Conservation (phyloP, 2,113 vertebrate genomes). For the Mohoua ochrocephala region DNA sequence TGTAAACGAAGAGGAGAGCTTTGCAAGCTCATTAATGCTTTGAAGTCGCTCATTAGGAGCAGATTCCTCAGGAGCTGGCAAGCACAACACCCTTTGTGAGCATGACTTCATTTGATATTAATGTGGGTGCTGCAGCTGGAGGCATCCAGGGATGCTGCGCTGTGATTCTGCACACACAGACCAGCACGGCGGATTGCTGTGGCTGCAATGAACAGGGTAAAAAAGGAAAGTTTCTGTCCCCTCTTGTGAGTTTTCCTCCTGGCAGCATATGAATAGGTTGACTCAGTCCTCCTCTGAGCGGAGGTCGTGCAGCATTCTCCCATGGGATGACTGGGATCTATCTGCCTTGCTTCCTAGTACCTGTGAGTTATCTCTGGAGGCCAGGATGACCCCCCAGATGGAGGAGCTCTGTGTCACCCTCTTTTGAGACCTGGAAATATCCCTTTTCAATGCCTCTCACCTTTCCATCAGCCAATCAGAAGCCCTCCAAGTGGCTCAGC, state of each 20-base stretch:
- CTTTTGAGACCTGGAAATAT: not conserved
- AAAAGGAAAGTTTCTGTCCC: not conserved
- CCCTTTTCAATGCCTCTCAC: not conserved
- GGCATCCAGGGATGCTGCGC: not conserved
- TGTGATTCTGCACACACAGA: not conserved
- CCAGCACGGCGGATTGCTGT: not conserved
- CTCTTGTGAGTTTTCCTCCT: not conserved
- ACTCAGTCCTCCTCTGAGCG: not conserved
- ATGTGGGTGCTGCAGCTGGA: slow-evolving; percentile 18
- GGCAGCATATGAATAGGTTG: not conserved
- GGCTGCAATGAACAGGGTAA: not conserved
- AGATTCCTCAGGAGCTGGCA: slow-evolving; percentile 27
- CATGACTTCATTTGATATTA: slow-evolving; percentile 46
- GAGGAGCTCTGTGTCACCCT: not conserved
- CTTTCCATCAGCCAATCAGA: not conserved
- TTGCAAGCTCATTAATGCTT: slow-evolving; percentile 70
- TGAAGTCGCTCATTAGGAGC: slow-evolving; percentile 66
- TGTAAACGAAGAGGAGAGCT: slow-evolving; percentile 63
- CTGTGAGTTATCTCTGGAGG: not conserved
- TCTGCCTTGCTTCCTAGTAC: not conserved
- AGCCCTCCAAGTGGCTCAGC: not conserved
- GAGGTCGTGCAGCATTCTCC: not conserved
- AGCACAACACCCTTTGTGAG: slow-evolving; percentile 27
- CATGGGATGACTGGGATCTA: not conserved
- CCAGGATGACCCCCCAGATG: not conserved